Conservation (phyloP, 2,888 invertebrate species). For the Aleiodes leptofemur region DNA sequence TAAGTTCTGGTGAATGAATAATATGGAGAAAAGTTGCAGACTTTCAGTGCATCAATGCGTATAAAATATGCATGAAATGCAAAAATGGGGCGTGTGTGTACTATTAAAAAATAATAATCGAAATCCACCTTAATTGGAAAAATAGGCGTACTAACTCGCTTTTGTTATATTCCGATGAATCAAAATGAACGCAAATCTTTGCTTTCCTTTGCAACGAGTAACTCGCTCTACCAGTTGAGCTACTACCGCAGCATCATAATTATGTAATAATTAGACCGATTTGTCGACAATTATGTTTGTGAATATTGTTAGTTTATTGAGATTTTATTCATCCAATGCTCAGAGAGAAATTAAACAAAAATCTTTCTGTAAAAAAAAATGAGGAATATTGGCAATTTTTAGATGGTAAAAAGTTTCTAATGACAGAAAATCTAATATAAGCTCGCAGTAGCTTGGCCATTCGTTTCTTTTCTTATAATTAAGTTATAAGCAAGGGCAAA, state of each 20-base stretch:
- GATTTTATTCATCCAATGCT: slow-evolving; percentile 7
- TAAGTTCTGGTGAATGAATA: slow-evolving; percentile 15
- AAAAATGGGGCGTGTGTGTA: slow-evolving; percentile 63
- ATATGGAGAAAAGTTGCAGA: slow-evolving; percentile 14
- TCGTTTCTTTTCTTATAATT: slow-evolving; percentile 72
- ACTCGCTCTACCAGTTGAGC: slow-evolving; percentile 1
- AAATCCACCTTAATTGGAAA: slow-evolving; percentile 71
- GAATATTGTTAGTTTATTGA: slow-evolving; percentile 57
- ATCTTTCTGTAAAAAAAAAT: not conserved
- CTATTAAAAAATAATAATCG: slow-evolving; percentile 70
- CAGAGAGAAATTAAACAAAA: not conserved
- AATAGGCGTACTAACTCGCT: slow-evolving; percentile 60
- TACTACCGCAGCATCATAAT: slow-evolving; percentile 60
- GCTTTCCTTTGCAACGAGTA: not conserved
- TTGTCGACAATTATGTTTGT: slow-evolving; percentile 69
- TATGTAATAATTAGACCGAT: slow-evolving; percentile 71
- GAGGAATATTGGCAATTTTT: slow-evolving; percentile 9
- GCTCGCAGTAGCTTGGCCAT: slow-evolving; percentile 55
- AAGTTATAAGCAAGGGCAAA: slow-evolving; percentile 69
- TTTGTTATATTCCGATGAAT: slow-evolving; percentile 46
- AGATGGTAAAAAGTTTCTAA: slow-evolving; percentile 66
- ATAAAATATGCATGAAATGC: slow-evolving; percentile 69
- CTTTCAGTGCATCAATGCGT: slow-evolving; percentile 14
- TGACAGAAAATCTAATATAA: slow-evolving; percentile 73
- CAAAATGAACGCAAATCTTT: not conserved